These are phyloP conservation scores for Oryzias sinensis DNA, from an alignment of 2,797 vertebrate species.

Conservation along the genomic window DNA sequence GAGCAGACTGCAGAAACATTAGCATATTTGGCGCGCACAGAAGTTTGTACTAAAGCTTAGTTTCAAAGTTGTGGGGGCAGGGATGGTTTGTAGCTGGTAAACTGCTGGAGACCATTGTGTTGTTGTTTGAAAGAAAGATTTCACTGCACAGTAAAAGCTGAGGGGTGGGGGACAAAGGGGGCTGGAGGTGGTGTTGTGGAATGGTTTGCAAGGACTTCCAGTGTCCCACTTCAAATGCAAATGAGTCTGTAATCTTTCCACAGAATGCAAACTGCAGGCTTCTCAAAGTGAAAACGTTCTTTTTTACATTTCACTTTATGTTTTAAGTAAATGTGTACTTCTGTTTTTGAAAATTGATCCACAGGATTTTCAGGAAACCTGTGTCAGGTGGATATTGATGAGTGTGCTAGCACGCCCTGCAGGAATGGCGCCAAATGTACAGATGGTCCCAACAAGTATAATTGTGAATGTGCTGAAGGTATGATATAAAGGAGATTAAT, in stretches of 20 bases:
- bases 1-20: conserved; percentile 71
- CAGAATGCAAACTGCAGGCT: conserved; percentile 1
- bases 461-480: conserved; percentile 95
- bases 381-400: conserved; percentile 93
- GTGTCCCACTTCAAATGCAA: conserved; percentile 69
- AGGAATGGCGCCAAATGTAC: conserved; percentile 93
- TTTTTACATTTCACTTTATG: background rate
- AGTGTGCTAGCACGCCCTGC: conserved; percentile 96
- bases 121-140: conserved; percentile 66
- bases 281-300: background rate
- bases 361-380: conserved; percentile 90
- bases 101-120: conserved; percentile 55
- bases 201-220: conserved; percentile 54
- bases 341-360: conserved; percentile 3
- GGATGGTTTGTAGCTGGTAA: conserved; percentile 57
- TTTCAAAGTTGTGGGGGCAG: conserved; percentile 68
- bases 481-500: conserved; percentile 12
- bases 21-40: conserved; percentile 85
- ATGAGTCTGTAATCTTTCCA: conserved; percentile 46
- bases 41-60: conserved; percentile 84
- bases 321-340: background rate
- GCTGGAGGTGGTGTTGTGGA: conserved; percentile 18
- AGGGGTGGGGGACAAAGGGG: conserved; percentile 2
- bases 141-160: conserved; percentile 57
- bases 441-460: conserved; percentile 95